Evolutionary conservation across 2,888 invertebrate species (phyloP), one percentile per base, ranked within the genome.

Genomic region (Molorchus minor): DNA sequence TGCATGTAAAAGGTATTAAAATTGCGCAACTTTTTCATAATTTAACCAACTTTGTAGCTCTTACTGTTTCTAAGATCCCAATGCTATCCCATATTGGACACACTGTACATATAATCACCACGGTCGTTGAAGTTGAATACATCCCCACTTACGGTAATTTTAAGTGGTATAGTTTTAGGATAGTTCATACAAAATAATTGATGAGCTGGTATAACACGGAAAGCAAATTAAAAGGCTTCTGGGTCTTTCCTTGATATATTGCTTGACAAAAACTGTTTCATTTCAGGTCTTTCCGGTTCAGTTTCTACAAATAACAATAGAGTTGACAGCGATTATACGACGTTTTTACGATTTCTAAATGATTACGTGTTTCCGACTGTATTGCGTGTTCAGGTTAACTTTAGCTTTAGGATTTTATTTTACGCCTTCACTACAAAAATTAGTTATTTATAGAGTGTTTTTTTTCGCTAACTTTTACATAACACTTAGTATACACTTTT

Each of bases 261-360:
- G 17, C 20, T 4, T 33, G 10, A 16, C 54, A 19, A 21, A 40
- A 41, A 56, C 33, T 43, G 19, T 56, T 49, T 17, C 56, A 19
- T 52, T 52, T 44, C 33, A 33, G 33, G 17, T 33, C 15, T 47
- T 49, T 38, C 29, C 40, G 40, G 20, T 16, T 12, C 12, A 19
- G 35, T 40, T 38, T 44, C 38, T 13, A 41, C 20, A 38, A 51
- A 51, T 7, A 40, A 55, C 55, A 45, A 47, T 41, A 40, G 40
- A 47, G 40, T 56, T 49, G 49, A 56, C 49, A 49, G 46, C 40
- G 47, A 56, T 56, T 56, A 49, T 56, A 46, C 46, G n/a, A n/a
- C n/a, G 40, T 41, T 40, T 56, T 49, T 56, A 49, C 43, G 29
- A 19, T 56, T 8, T 40, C 19, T 30, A 36, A 44, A 44, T 41